Base-by-base conservation (phyloP, 2,797 vertebrate genomes). In the Sylvilagus floridanus region DNA sequence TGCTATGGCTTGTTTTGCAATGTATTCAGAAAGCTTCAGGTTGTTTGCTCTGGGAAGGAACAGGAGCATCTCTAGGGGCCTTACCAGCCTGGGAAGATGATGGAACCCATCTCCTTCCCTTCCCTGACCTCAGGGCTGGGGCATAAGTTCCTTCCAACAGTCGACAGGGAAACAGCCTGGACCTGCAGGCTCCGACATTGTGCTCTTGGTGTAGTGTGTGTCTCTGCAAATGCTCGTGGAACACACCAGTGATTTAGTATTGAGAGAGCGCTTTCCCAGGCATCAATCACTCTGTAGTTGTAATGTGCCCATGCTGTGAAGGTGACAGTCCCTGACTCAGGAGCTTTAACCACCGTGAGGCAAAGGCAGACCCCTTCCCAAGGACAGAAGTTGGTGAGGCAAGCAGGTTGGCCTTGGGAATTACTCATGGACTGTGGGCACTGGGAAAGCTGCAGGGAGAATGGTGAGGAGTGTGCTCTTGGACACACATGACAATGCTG, bases 151-250 rank as follows among this genome's bases (percentile, higher is more conserved):
- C 37, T 90, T n/a, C 32, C 10, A 14, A 3, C 8, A 52, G 77
- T 19, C n/a, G 1, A 0, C 50, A 68, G 68, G 62, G 50, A 69
- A 47, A 21, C 32, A 94, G 21, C 87, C 28, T 2, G 21, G 77
- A 77, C 30, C 26, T 22, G 60, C 0, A 50, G 75, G 26, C 13
- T 13, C 14, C 22, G 65, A 16, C 47, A 26, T 5, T 9, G 3
- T 54, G n/a, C 68, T 52, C 77, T 72, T 4, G 0, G 14, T 16
- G 42, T 37, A 78, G 47, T 0, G 0, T 16, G 19, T 0, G 1
- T 57, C 50, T 71, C 73, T 69, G 19, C 11, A 21, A 30, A 35
- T 78, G 54, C 69, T 35, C 14, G 35, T 66, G 77, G 86, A 88
- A 73, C n/a, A 57, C 0, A 0, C n/a, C n/a, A n/a, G 24, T 5